Percentiles rank a stretch among this genome's conserved stretches.
phyloP scores from a whole-genome alignment of 2,888 invertebrate species.

The Horisme vitalbata region DNA sequence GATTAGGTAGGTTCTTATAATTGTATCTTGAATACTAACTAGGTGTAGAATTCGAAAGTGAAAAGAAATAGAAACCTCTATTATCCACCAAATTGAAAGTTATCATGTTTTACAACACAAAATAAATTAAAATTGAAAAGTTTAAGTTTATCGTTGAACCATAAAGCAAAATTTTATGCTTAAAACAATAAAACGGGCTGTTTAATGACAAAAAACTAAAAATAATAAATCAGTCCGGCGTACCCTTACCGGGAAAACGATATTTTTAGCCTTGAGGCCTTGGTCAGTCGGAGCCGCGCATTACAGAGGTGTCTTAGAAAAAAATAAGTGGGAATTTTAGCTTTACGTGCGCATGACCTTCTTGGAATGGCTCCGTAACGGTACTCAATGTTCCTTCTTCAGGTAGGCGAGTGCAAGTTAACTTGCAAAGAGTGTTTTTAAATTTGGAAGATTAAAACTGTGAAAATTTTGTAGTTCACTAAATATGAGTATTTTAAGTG shows the following conservation, averaged over 20 bases:
- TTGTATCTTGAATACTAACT: too few relatives aligned
- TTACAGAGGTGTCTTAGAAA: slow-evolving; percentile 12
- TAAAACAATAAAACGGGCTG: slow-evolving; percentile 13
- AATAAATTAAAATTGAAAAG: background rate
- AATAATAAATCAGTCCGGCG: slow-evolving; percentile 3
- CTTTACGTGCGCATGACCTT: slow-evolving; percentile 74
- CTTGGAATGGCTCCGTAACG: slow-evolving; percentile 77
- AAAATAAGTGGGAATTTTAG: slow-evolving; percentile 65
- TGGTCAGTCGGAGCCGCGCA: slow-evolving; percentile 37
- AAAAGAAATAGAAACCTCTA: too few relatives aligned
- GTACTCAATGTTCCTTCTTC: slow-evolving; percentile 62
- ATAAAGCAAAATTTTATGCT: background rate
- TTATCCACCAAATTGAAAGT: too few relatives aligned
- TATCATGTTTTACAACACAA: background rate
- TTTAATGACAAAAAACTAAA: slow-evolving; percentile 1
- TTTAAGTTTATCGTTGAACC: background rate
- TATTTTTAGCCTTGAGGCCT: slow-evolving; percentile 35
- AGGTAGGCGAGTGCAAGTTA: slow-evolving; percentile 52
- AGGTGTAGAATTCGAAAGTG: too few relatives aligned
- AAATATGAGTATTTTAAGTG: too few relatives aligned
- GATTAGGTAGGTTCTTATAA: too few relatives aligned
- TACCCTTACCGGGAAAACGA: slow-evolving; percentile 27
- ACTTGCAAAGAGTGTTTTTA: background rate
- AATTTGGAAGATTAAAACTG: background rate
- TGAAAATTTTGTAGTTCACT: too few relatives aligned